Base-by-base conservation (phyloP, 2,797 vertebrate genomes). In the Threskiornis aethiopicus region DNA sequence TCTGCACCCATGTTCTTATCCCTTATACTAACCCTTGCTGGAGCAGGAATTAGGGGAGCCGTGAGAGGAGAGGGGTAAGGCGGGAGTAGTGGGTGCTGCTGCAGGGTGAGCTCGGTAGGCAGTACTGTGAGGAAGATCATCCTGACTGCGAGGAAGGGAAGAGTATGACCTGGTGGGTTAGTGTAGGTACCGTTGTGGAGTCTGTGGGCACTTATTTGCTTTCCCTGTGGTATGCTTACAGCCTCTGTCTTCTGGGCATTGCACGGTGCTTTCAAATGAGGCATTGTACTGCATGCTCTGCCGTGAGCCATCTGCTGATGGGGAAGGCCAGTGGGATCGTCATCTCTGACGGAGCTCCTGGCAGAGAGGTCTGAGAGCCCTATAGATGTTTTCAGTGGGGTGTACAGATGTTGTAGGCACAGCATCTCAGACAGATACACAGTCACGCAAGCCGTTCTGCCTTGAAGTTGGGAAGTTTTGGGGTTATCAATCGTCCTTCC, bases 251-350 rank as follows among this genome's bases (percentile, higher is more conserved):
- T 75, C 37, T 62, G 67, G 37, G 49, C 57, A 16, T 10, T 67
- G 26, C 55, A 39, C 3, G 1, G 9, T 18, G 37, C 59, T 93
- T 84, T 92, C 64, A 75, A n/a, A 49, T 51, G 61, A 82, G 70
- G 64, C 47, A 24, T 21, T 82, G 55, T 31, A 42, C 55, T 3
- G 1, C 0, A 0, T 2, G 4, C 31, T 87, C 29, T 5, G 3
- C 66, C 1, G 1, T 37, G 70, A 87, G 41, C 52, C 1, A 0
- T 78, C 61, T 85, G 71, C 42, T 87, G 44, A 25, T 24, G 55
- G 61, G 31, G 17, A 79, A 76, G 61, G 65, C 80, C 49, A n/a
- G 29, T 28, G 54, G 54, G 55, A 35, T 76, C 1, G 1, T 55
- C 49, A 12, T 22, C 35, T 87, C 47, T 62, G 39, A 62, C 66